Evolutionary conservation across 2,113 vertebrate species (phyloP).

Genomic region (Acrocephalus arundinaceus): DNA sequence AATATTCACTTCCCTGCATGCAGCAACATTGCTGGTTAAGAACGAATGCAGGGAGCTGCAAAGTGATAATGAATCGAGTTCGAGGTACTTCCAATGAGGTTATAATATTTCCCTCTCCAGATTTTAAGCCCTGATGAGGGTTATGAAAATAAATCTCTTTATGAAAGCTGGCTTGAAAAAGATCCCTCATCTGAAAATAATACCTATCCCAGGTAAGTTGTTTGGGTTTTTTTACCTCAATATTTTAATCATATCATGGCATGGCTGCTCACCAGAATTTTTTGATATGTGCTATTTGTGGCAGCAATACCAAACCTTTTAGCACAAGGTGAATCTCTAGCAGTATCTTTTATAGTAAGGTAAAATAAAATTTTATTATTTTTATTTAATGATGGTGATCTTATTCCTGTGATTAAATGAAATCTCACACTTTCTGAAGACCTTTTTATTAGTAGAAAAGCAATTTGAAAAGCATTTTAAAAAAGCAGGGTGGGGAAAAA

Average conservation of each 20-base stretch:
- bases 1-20: neutral
- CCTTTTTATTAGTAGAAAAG: neutral
- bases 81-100: neutral
- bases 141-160: constrained; percentile 85
- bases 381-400: neutral
- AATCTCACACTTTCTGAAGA: neutral
- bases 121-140: constrained; percentile 89
- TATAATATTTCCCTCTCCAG: constrained; percentile 65
- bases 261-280: neutral
- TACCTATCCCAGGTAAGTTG: constrained; percentile 81
- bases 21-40: neutral
- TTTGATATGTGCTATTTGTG: neutral
- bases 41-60: neutral
- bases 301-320: neutral
- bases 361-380: neutral
- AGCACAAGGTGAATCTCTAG: neutral
- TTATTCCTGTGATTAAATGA: neutral
- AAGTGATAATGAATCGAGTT: neutral
- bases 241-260: neutral
- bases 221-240: neutral
- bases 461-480: neutral
- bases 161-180: constrained; percentile 91
- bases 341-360: neutral
- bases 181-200: constrained; percentile 84
- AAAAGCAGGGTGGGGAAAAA: neutral